These are phyloP conservation scores for Aurelia aurita complex sp. Pacific DNA, from an alignment of 30 jellyfish, hydroid and myxozoan species.

Conservation along the genomic window DNA sequence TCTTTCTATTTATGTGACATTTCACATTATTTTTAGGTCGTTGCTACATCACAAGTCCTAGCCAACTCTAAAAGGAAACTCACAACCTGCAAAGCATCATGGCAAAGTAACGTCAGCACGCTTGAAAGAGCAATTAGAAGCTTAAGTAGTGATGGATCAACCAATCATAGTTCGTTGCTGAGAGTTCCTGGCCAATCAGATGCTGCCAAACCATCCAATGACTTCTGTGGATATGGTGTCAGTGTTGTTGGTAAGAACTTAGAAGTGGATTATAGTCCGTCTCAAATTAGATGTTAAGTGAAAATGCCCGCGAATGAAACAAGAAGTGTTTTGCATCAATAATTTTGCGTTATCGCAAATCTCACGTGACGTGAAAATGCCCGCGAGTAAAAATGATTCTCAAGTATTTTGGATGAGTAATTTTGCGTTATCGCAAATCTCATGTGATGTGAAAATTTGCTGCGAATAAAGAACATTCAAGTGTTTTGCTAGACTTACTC, in stretches of 20 bases:
- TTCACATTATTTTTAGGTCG: slow-evolving; percentile 13
- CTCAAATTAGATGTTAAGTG: too few relatives aligned
- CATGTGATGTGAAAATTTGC: too few relatives aligned
- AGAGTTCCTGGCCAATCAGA: slow-evolving; percentile 23
- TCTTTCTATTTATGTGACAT: not conserved
- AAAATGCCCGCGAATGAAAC: too few relatives aligned
- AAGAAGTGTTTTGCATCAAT: too few relatives aligned
- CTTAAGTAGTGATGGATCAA: slow-evolving; percentile 45
- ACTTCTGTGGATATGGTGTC: slow-evolving; percentile 55
- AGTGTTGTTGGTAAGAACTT: slow-evolving; percentile 16
- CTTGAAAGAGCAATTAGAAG: slow-evolving; percentile 63
- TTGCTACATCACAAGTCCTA: slow-evolving; percentile 68
- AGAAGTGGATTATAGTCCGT: too few relatives aligned
- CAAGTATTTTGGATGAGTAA: too few relatives aligned
- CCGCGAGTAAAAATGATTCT: too few relatives aligned
- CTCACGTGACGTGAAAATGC: too few relatives aligned
- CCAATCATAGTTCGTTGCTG: slow-evolving; percentile 9
- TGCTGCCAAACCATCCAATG: slow-evolving; percentile 26
- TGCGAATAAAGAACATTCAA: too few relatives aligned
- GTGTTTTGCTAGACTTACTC: too few relatives aligned
- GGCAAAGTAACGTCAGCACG: slow-evolving; percentile 65
- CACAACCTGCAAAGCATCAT: slow-evolving; percentile 69
- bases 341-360: too few relatives aligned
- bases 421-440: too few relatives aligned
- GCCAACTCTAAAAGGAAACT: slow-evolving; percentile 56